phyloP scores from a whole-genome alignment of 2,888 invertebrate genomes.

The Tenthredo amoena region DNA sequence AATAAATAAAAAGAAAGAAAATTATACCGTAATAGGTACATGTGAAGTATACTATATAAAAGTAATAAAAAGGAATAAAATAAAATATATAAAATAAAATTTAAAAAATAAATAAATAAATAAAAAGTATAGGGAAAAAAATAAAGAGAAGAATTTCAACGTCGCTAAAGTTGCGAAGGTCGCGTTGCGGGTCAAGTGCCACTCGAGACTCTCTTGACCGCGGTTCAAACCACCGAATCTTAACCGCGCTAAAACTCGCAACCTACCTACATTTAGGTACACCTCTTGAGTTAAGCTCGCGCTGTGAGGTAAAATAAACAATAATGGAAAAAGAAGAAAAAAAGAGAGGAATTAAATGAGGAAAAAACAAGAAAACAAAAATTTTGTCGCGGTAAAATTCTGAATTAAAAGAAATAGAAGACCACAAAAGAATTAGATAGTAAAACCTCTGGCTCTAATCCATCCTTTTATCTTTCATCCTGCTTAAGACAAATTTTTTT shows the following conservation, averaged over 20 bases:
- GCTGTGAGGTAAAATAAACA: background rate
- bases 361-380: no score
- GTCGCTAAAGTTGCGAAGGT: constrained; percentile 20
- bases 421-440: no score
- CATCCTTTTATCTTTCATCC: no score
- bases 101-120: constrained; percentile 19
- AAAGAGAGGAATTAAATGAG: no score
- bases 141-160: background rate
- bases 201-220: constrained; percentile 45
- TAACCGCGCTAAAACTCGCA: background rate
- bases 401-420: no score
- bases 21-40: no score
- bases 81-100: background rate
- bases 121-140: constrained; percentile 16
- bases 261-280: background rate
- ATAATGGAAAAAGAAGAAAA: background rate
- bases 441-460: no score
- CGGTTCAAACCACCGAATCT: background rate
- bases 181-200: constrained; percentile 25
- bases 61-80: background rate
- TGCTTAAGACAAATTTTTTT: no score
- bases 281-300: background rate
- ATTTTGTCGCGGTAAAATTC: no score
- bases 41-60: no score
- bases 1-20: no score